These are phyloP conservation scores for Drosophila littoralis DNA, from an alignment of 1,140 invertebrate species.

Conservation along the genomic window DNA sequence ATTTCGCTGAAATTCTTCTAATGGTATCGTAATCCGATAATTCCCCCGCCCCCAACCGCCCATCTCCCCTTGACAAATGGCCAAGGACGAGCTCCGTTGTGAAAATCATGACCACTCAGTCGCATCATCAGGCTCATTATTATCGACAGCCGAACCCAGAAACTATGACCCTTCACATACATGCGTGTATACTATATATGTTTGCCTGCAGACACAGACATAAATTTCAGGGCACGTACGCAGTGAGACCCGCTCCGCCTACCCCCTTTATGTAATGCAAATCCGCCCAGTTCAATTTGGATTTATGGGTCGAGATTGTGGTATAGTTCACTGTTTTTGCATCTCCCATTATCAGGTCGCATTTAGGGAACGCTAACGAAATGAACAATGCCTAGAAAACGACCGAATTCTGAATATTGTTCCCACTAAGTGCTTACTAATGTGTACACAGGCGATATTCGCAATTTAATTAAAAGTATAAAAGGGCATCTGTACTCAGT, in stretches of 20 bases:
- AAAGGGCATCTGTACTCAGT: background rate
- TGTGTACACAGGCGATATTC: constrained; percentile 2
- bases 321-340: constrained; percentile 31
- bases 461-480: background rate
- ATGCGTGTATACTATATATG: constrained; percentile 1
- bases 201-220: constrained; percentile 12
- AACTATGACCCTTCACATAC: constrained; percentile 47
- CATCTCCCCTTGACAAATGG: constrained; percentile 51
- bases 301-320: constrained; percentile 63
- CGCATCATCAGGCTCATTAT: constrained; percentile 49
- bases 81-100: constrained; percentile 24
- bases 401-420: background rate
- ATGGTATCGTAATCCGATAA: constrained; percentile 30
- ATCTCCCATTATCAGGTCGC: too few species aligned
- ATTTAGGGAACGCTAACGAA: background rate
- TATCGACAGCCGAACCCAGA: constrained; percentile 33
- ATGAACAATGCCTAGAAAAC: constrained; percentile 27
- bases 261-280: constrained; percentile 24
- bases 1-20: constrained; percentile 19
- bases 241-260: background rate
- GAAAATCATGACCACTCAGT: constrained; percentile 41
- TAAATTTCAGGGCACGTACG: constrained; percentile 45
- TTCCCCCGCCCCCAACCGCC: background rate
- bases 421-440: constrained; percentile 5
- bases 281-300: constrained; percentile 70